Base-by-base conservation (phyloP, 2,888 invertebrate genomes). In the Dynastes hyllus region DNA sequence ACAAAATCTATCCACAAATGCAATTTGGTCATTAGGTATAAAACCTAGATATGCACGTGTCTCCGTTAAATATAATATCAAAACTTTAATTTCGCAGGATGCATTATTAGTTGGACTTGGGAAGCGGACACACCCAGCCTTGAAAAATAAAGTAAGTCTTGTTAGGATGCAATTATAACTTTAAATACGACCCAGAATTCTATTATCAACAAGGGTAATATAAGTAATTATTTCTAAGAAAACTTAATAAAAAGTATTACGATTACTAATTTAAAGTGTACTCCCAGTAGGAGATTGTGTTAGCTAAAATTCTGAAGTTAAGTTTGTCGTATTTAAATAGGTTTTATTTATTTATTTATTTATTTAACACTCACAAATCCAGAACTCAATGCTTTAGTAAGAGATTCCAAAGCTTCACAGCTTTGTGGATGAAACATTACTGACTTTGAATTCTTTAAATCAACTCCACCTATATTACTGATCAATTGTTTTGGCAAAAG, bases 111-210 rank as follows among this genome's bases (percentile, higher is more conserved):
- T 89, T 65, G 91, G 89, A 73, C 92, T 91, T 0, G 95, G 94
- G 87, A 98, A 98, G 87, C 98, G 97, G 0, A 98, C 97, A 88
- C 97, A 98, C 6, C 98, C 98, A 66, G 97, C 96, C 96, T 96
- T 87, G 77, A 91, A 90, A 78, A 81, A 80, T 1, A 29, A 29
- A 27, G 22, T 63, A n/a, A 22, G 29, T 32, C 11, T 63, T 1
- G 9, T 63, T 63, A 13, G 29, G 11, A 32, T 32, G 9, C 29
- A 63, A 13, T 13, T 1, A 32, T 6, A 29, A 29, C 79, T 83
- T 79, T 78, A 79, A 58, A 58, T 58, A 58, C 55, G 55, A 58
- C 55, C 55, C 55, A 58, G 55, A 58, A 58, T 58, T 58, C 55
- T 58, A 5, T 27, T 27, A 9, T 5, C n/a, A 45, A 45, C 2